Evolutionary conservation across 2,113 vertebrate species (phyloP).

Genomic region (Nycticorax nycticorax): DNA sequence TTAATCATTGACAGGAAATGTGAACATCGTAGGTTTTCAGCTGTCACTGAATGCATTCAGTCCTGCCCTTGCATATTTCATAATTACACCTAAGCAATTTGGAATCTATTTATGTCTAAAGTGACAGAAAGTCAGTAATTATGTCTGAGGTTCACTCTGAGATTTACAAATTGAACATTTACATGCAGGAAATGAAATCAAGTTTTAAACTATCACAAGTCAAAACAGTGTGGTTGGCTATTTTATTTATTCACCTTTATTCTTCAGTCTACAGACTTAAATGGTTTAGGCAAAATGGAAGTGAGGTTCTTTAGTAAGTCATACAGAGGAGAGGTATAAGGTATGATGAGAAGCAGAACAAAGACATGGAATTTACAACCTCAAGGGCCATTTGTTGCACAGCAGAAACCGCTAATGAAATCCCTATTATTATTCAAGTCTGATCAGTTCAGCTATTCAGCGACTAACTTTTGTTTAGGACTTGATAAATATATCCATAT

Average conservation of each 20-base stretch:
- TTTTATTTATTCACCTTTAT: slow-evolving; percentile 64
- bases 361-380: slow-evolving; percentile 8
- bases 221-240: slow-evolving; percentile 16
- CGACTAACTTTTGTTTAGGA: background rate
- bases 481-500: slow-evolving; percentile 9
- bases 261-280: slow-evolving; percentile 18
- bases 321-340: background rate
- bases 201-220: slow-evolving; percentile 49
- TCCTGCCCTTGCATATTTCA: slow-evolving; percentile 57
- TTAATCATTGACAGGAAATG: slow-evolving; percentile 52
- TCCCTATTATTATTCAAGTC: background rate
- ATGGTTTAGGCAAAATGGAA: slow-evolving; percentile 45
- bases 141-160: slow-evolving; percentile 17
- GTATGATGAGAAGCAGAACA: slow-evolving; percentile 41
- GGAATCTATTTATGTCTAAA: slow-evolving; percentile 60
- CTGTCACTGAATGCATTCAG: slow-evolving; percentile 53
- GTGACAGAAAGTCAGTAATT: slow-evolving; percentile 60
- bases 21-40: slow-evolving; percentile 26
- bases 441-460: slow-evolving; percentile 2
- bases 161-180: slow-evolving; percentile 54
- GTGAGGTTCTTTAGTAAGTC: background rate
- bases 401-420: slow-evolving; percentile 40
- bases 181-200: slow-evolving; percentile 33
- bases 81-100: slow-evolving; percentile 58
- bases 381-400: background rate